Evolutionary conservation across 1,140 invertebrate species (phyloP), one percentile per base, ranked within the genome.

Genomic region (Antheraea pernyi): DNA sequence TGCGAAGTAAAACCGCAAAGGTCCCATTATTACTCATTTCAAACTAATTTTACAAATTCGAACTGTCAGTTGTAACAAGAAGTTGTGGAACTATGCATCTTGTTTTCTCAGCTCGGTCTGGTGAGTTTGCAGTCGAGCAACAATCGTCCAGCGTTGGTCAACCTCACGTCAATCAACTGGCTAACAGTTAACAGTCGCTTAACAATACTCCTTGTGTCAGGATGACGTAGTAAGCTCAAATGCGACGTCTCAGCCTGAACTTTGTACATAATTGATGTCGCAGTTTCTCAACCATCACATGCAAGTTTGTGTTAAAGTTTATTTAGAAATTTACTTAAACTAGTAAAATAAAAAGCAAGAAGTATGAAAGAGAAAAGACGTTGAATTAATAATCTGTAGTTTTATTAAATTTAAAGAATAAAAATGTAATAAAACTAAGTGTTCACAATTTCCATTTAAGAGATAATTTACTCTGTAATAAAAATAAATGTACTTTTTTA

Each of bases 31-130:
- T 76, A 78, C 70, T 84, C 78, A 87, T 86, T 78, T 76, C 80
- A 75, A 75, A 75, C 74, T 75, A 75, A 75, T 75, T 69, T 67
- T 71, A 60, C 75, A 83, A 87, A 85, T 85, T 82, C 82, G 77
- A 82, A 73, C 78, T 83, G 84, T 81, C 80, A 80, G 80, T 77
- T 76, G 80, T 77, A 77, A 72, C 73, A 79, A 77, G 81, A 77
- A 85, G 84, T 83, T 84, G 75, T 61, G 71, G 68, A 91, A 91
- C 84, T 84, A 86, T 86, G 83, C 83, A 81, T 85, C 74, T 85
- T 85, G 82, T 91, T 89, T 84, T 80, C 85, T 74, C 77, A 82
- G 76, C 85, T 80, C 70, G 79, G 75, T 71, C 76, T 80, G 46
- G 86, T 85, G 84, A 88, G 84, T 90, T 88, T 72, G 77, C 80